phyloP scores from a whole-genome alignment of 2,113 vertebrate species.

The Saimiri boliviensis region DNA sequence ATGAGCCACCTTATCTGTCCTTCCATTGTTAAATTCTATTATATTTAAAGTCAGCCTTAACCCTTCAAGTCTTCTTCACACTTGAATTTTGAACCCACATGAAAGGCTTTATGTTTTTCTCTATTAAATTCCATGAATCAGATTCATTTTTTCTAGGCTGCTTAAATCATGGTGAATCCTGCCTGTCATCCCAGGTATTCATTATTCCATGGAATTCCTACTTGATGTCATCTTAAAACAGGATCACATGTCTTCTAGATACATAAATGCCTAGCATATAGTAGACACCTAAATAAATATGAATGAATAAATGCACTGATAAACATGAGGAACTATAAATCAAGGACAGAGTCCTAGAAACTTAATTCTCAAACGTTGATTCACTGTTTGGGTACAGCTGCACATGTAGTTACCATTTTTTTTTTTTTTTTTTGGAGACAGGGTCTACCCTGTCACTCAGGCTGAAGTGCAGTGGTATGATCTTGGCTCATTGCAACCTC shows the following conservation, averaged over 20 bases:
- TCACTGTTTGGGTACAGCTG: background rate
- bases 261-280: background rate
- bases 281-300: slow-evolving; percentile 17
- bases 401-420: background rate
- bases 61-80: background rate
- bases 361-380: background rate
- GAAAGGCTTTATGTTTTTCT: background rate
- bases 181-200: background rate
- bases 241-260: background rate
- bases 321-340: slow-evolving; percentile 36
- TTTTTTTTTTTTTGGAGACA: no score
- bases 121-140: slow-evolving; percentile 21
- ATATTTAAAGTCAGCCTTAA: slow-evolving; percentile 23
- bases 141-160: background rate
- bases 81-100: background rate
- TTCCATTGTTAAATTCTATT: background rate
- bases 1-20: no score
- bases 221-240: background rate
- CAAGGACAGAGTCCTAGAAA: background rate
- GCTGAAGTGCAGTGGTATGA: background rate
- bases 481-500: background rate
- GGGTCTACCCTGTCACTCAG: no score
- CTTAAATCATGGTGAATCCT: background rate
- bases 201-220: background rate
- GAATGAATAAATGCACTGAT: slow-evolving; percentile 13